phyloP scores from a whole-genome alignment of 1,140 invertebrate genomes.

The Danaus plexippus region DNA sequence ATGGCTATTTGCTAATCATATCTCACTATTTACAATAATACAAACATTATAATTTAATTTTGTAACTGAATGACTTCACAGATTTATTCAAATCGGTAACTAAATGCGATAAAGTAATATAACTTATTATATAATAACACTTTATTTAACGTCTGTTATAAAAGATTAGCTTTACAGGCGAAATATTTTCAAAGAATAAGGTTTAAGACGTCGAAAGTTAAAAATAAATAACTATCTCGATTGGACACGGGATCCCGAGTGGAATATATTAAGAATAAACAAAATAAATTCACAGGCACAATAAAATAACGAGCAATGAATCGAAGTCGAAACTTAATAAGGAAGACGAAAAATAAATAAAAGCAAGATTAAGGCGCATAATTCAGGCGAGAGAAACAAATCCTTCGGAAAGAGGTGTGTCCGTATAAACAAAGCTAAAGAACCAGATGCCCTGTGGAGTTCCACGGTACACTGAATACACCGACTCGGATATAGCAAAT shows the following conservation, averaged over 20 bases:
- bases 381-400: constrained; percentile 34
- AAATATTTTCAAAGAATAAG: no score
- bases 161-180: no score
- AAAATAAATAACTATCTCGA: constrained; percentile 7
- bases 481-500: constrained; percentile 7
- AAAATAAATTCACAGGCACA: constrained; percentile 16
- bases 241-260: constrained; percentile 6
- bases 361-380: constrained; percentile 35
- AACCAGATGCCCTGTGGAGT: constrained; percentile 32
- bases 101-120: no score
- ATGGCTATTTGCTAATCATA: background rate
- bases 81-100: no score
- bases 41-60: no score
- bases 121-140: no score
- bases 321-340: constrained; percentile 33
- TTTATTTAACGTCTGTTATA: no score
- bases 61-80: no score
- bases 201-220: no score
- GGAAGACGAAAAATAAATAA: constrained; percentile 25
- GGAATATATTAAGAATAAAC: constrained; percentile 17
- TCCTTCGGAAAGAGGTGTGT: constrained; percentile 34
- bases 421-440: constrained; percentile 36
- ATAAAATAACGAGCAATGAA: constrained; percentile 23
- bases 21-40: background rate
- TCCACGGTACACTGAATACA: constrained; percentile 17